phyloP scores from a whole-genome alignment of 2,113 vertebrate genomes.

The Odontesthes bonariensis region DNA sequence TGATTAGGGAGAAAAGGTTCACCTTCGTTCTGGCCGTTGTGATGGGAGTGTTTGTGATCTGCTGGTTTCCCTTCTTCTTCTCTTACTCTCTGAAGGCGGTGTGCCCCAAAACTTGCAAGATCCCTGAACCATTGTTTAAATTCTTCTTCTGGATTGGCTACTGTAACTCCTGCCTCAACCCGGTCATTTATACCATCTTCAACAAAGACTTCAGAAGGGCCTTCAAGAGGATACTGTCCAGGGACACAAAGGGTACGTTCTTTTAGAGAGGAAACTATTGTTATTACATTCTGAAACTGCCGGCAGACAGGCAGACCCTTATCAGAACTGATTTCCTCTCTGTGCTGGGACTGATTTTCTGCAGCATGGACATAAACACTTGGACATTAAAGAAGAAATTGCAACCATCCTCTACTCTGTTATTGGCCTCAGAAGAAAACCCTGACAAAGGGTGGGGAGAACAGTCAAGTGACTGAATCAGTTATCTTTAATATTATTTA shows the following conservation, averaged over 20 bases:
- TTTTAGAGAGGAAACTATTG: slow-evolving; percentile 37
- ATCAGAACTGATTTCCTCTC: background rate
- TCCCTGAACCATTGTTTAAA: slow-evolving; percentile 81
- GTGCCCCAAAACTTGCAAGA: slow-evolving; percentile 82
- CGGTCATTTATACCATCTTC: slow-evolving; percentile 88
- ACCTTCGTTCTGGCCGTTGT: slow-evolving; percentile 92
- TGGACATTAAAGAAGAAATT: slow-evolving; percentile 29
- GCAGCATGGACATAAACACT: slow-evolving; percentile 12
- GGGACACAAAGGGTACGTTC: slow-evolving; percentile 66
- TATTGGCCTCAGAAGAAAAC: slow-evolving; percentile 25
- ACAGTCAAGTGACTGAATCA: slow-evolving; percentile 48
- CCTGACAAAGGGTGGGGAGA: background rate
- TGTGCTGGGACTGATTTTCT: slow-evolving; percentile 5
- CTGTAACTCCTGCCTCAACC: slow-evolving; percentile 90
- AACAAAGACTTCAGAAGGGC: slow-evolving; percentile 87
- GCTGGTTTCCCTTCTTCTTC: slow-evolving; percentile 96
- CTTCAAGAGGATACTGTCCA: slow-evolving; percentile 83
- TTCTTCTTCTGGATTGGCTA: slow-evolving; percentile 89
- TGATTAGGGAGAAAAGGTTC: slow-evolving; percentile 89
- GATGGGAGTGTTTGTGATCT: slow-evolving; percentile 91
- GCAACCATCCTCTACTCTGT: slow-evolving; percentile 8
- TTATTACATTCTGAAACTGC: background rate
- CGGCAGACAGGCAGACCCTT: background rate
- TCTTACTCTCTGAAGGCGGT: slow-evolving; percentile 89
- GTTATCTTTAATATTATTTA: slow-evolving; percentile 61